These are phyloP conservation scores for Athene noctua DNA, from an alignment of 2,113 vertebrate species.

Conservation along the genomic window DNA sequence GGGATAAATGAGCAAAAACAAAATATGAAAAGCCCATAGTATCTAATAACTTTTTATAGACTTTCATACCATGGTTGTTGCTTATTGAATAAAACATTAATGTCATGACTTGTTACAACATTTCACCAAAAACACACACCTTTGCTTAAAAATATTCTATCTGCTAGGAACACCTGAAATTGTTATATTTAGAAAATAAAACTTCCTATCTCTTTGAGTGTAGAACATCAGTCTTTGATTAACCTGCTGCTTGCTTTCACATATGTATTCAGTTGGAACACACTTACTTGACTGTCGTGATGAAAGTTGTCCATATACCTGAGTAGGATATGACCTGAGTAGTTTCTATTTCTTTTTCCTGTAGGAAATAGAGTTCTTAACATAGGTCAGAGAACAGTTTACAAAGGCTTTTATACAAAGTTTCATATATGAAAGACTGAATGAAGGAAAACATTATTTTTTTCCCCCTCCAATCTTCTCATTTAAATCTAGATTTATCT, in stretches of 20 bases:
- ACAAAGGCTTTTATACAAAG: not conserved
- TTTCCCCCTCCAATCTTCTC: not conserved
- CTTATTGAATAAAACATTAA: not conserved
- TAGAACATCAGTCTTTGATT: not conserved
- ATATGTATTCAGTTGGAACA: not conserved
- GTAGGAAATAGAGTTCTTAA: not conserved
- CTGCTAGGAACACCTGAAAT: not conserved
- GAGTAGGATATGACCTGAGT: not conserved
- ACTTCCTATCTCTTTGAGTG: not conserved
- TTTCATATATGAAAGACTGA: not conserved
- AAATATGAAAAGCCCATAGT: not conserved
- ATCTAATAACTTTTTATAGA: not conserved
- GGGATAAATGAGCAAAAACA: not conserved
- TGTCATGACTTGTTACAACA: not conserved
- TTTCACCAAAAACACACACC: too few relatives aligned
- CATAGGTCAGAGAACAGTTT: not conserved
- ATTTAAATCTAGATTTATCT: not conserved
- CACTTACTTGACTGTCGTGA: not conserved
- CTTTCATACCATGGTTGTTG: not conserved
- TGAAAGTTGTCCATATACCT: not conserved
- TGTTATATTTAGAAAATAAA: not conserved
- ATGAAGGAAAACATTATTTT: not conserved
- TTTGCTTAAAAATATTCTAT: not conserved
- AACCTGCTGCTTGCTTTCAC: not conserved
- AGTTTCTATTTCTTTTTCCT: not conserved